Conservation (phyloP, 2,797 vertebrate species). For the Lophotriccus pileatus region DNA sequence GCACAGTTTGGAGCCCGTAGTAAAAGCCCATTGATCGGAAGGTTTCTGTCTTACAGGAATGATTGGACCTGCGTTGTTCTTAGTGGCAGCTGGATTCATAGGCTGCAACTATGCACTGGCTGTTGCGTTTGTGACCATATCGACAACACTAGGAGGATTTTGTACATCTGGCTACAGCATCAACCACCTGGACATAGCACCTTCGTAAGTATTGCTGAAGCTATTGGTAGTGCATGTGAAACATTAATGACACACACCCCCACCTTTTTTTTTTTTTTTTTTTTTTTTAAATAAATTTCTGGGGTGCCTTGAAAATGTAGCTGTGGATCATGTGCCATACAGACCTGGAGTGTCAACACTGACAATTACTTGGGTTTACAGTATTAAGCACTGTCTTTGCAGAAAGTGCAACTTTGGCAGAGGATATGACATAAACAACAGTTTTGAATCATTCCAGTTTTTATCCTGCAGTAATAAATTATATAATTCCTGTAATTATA, state of each 20-base stretch:
- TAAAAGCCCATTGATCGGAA: background rate
- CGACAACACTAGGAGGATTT: slow-evolving; percentile 90
- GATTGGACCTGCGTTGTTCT: slow-evolving; percentile 90
- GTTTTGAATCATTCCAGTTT: background rate
- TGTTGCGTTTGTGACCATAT: slow-evolving; percentile 89
- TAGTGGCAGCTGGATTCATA: slow-evolving; percentile 89
- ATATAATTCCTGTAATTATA: background rate
- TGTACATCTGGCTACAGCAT: slow-evolving; percentile 93
- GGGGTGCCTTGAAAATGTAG: background rate
- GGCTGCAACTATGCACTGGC: slow-evolving; percentile 89
- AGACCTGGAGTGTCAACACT: background rate
- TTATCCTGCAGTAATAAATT: background rate
- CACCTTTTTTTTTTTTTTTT: background rate
- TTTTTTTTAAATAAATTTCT: background rate
- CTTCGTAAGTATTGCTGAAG: slow-evolving; percentile 85
- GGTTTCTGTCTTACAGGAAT: slow-evolving; percentile 77
- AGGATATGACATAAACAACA: background rate
- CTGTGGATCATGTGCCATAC: background rate
- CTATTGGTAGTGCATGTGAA: background rate
- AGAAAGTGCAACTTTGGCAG: background rate
- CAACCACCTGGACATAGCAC: slow-evolving; percentile 97
- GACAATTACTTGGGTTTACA: background rate
- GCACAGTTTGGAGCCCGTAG: accelerated
- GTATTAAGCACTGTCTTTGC: background rate
- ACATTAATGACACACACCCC: background rate